Evolutionary conservation across 2,888 invertebrate genomes (phyloP).

Genomic region (Germaria angustata): DNA sequence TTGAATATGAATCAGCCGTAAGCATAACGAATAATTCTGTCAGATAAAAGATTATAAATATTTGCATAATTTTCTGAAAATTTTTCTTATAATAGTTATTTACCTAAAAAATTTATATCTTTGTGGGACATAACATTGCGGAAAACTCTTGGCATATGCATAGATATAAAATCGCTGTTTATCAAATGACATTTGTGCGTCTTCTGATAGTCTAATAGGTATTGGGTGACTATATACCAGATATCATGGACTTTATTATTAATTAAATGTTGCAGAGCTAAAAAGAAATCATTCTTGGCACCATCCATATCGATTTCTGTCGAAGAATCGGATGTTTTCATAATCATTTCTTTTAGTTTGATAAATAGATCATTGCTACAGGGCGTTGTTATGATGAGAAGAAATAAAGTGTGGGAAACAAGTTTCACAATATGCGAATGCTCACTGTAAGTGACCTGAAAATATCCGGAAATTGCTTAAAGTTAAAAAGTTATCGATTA

Average conservation of each 20-base stretch:
- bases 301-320: constrained; percentile 69
- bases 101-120: constrained; percentile 77
- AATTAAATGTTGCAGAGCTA: constrained; percentile 75
- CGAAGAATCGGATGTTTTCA: constrained; percentile 64
- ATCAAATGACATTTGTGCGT: constrained; percentile 71
- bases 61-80: background rate
- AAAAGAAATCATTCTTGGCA: constrained; percentile 74
- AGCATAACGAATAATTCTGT: constrained; percentile 77
- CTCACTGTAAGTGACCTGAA: constrained; percentile 69
- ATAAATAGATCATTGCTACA: constrained; percentile 70
- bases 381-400: constrained; percentile 71
- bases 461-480: background rate
- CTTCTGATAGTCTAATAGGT: constrained; percentile 75
- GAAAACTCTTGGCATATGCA: constrained; percentile 75
- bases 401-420: constrained; percentile 74
- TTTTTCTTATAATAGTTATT: constrained; percentile 22
- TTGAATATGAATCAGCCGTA: constrained; percentile 72
- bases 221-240: constrained; percentile 77
- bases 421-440: constrained; percentile 74
- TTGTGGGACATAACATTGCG: constrained; percentile 76
- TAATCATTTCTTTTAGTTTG: constrained; percentile 68
- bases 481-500: too few relatives aligned
- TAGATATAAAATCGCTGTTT: constrained; percentile 73
- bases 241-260: constrained; percentile 77
- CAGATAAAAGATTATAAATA: background rate